Percentiles rank a stretch among this genome's conserved stretches.
Evolutionary conservation across 2,888 invertebrate genomes (phyloP).

Genomic region (Drosophila falleni): DNA sequence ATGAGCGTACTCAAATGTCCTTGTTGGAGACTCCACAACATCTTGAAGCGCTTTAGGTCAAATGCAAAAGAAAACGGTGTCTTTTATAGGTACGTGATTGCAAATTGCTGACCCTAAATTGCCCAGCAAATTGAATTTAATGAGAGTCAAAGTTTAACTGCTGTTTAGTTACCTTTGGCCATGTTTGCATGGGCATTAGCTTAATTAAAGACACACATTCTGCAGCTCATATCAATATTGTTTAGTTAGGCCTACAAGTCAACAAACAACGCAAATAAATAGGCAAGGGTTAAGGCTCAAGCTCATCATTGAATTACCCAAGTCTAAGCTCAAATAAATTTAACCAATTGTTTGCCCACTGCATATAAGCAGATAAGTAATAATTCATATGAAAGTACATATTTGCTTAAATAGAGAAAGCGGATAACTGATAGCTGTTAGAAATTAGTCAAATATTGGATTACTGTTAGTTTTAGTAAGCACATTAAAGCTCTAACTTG

Average conservation of each 20-base stretch:
- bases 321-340: no score
- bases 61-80: background rate
- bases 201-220: constrained; percentile 53
- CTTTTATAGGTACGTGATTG: constrained; percentile 20
- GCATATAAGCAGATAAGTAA: constrained; percentile 7
- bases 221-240: constrained; percentile 47
- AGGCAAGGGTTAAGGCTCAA: no score
- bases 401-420: background rate
- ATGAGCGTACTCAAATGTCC: no score
- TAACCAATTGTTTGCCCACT: background rate
- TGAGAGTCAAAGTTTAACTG: constrained; percentile 9
- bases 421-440: no score
- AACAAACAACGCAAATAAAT: constrained; percentile 14
- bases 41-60: background rate
- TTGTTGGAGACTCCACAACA: constrained; percentile 5
- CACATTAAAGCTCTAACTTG: background rate
- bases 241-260: constrained; percentile 44
- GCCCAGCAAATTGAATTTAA: constrained; percentile 40
- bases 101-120: constrained; percentile 9
- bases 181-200: constrained; percentile 4
- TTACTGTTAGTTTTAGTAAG: background rate
- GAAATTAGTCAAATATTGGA: background rate
- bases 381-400: constrained; percentile 5
- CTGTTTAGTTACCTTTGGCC: no score
- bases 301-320: no score